Conservation (phyloP, 23 tunicate species). For the Botrylloides violaceus region DNA sequence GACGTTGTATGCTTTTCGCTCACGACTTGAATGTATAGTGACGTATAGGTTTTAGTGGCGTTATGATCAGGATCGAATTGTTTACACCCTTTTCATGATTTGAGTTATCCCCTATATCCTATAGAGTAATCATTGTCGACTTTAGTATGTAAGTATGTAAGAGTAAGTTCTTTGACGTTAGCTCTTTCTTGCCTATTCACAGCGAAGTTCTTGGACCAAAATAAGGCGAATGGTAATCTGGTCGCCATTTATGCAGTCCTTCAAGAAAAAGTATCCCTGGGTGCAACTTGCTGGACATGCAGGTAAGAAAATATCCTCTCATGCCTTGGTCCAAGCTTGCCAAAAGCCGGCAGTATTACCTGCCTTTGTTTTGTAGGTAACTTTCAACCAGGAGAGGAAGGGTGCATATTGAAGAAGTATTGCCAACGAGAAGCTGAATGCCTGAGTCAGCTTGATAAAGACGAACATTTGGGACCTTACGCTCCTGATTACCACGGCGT, state of each 20-base stretch:
- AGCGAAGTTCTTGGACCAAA: conserved; percentile 75
- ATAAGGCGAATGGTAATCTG: conserved; percentile 75
- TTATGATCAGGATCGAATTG: no score
- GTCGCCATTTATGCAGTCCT: conserved; percentile 98
- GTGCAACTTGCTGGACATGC: conserved; percentile 94
- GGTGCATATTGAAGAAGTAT: conserved; percentile 75
- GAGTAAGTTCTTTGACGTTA: no score
- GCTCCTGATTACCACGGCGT: conserved; percentile 77
- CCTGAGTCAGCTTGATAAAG: conserved; percentile 35
- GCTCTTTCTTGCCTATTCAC: no score
- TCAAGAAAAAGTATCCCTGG: conserved; percentile 90
- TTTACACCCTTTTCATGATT: no score
- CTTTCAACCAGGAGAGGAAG: conserved; percentile 94
- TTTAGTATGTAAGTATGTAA: no score
- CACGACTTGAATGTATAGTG: no score
- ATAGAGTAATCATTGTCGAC: no score
- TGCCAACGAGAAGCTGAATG: conserved; percentile 73
- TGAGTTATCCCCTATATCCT: no score
- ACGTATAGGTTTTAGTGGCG: no score
- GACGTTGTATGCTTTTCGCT: no score
- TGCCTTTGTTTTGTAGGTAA: conserved; percentile 49
- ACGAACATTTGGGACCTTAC: conserved; percentile 31
- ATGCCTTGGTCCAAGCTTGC: no score
- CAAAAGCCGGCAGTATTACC: no score
- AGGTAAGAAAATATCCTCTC: conserved; percentile 36